Evolutionary conservation across 2,113 vertebrate genomes (phyloP), one percentile per base, ranked within the genome.

Genomic region (Piliocolobus tephrosceles): DNA sequence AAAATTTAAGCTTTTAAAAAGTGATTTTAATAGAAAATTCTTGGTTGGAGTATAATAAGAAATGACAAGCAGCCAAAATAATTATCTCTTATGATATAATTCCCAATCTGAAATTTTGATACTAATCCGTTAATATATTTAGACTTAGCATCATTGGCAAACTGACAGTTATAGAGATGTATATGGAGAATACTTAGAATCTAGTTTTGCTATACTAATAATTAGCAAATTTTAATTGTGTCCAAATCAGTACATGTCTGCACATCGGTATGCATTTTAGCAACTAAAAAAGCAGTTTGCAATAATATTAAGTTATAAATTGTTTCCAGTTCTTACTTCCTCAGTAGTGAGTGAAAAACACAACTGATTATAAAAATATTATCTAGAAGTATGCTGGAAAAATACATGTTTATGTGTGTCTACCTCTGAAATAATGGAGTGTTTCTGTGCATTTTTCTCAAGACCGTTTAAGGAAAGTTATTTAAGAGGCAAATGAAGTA

Each of bases 251-350:
- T 92, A 70, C 92, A 79, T 27, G 6, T 70, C 52, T 90, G 72
- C n/a, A 83, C 76, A 97, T 91, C 57, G 94, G 45, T 78, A 93
- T 95, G 43, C 75, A 93, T 97, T 96, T 97, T 85, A 96, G 58
- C 89, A 96, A 91, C 93, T 43, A 17, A 40, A 91, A 97, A 93
- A 85, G 87, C 14, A 52, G 45, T 90, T 96, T 94, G 78, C 70
- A 70, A 40, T 84, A 94, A 40, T 47, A 52, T 87, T 57, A 92
- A 91, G 55, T 94, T 75, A 91, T 68, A 92, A 90, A 94, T 94
- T 94, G 23, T 87, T 95, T 98, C 16, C 50, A 94, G 40, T 84
- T 96, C 95, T 94, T 95, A 97, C 72, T 35, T n/a, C 68, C 83
- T 45, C 45, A 87, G 35, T 43, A 97, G 88, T 97, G 94, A 97